Percentiles rank a stretch among this genome's conserved stretches.
Evolutionary conservation across 2,797 vertebrate species (phyloP).

Genomic region (Aselliscus stoliczkanus): DNA sequence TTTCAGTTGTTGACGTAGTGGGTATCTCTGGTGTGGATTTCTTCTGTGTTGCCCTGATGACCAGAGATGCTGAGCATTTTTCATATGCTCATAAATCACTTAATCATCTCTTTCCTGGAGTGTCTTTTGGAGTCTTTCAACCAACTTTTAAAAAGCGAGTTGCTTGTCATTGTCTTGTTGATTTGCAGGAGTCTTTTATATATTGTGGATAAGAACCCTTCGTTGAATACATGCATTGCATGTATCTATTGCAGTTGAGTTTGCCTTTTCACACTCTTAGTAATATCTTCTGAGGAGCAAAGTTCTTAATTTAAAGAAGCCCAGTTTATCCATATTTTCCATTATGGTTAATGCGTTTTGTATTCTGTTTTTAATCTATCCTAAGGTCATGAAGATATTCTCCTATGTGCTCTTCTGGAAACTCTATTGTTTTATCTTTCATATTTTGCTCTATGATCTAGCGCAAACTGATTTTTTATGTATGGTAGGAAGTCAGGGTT

Average conservation of each 20-base stretch:
- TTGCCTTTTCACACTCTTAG: background rate
- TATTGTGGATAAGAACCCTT: background rate
- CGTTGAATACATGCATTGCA: background rate
- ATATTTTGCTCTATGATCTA: background rate
- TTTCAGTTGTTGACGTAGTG: background rate
- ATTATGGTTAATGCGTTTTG: background rate
- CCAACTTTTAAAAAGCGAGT: slow-evolving; percentile 32
- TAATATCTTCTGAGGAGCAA: background rate
- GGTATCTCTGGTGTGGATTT: background rate
- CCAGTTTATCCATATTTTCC: background rate
- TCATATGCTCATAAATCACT: background rate
- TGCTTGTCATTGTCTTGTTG: slow-evolving; percentile 33
- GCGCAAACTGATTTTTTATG: background rate
- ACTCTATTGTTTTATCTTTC: background rate
- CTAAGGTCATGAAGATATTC: background rate
- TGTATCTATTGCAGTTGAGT: background rate
- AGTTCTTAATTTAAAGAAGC: slow-evolving; percentile 25
- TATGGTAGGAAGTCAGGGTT: background rate
- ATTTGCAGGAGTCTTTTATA: background rate
- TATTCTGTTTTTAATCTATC: background rate
- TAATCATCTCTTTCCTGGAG: slow-evolving; percentile 19
- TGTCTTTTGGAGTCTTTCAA: background rate
- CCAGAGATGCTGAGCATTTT: background rate
- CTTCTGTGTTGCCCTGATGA: background rate
- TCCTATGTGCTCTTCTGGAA: background rate